Evolutionary conservation across 2,888 invertebrate genomes (phyloP).

Genomic region (Aleiodes alternator): DNA sequence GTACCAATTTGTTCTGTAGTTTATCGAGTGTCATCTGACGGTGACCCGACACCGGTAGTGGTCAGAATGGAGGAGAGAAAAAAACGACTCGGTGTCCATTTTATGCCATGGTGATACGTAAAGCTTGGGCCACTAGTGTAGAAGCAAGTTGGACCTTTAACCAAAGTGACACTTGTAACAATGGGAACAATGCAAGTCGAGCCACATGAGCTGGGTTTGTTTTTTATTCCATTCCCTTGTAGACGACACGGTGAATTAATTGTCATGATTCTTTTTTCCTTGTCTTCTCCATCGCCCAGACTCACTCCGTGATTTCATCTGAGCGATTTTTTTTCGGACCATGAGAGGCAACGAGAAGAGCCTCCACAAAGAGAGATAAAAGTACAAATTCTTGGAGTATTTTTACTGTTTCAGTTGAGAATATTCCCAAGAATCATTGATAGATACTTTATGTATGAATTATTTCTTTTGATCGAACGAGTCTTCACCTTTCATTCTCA

Average conservation of each 20-base stretch:
- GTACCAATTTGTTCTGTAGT: conserved; percentile 74
- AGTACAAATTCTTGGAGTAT: neutral
- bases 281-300: neutral
- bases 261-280: conserved; percentile 71
- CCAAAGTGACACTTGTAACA: conserved; percentile 73
- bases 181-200: conserved; percentile 71
- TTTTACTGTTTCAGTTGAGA: neutral
- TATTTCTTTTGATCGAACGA: conserved; percentile 28
- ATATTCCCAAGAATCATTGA: conserved; percentile 13
- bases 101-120: conserved; percentile 1
- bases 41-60: conserved; percentile 72
- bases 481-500: neutral
- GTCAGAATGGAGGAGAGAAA: conserved; percentile 14
- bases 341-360: neutral
- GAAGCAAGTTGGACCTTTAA: conserved; percentile 53
- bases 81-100: conserved; percentile 23
- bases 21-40: conserved; percentile 74
- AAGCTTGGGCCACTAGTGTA: conserved; percentile 1
- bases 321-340: conserved; percentile 70
- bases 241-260: conserved; percentile 70
- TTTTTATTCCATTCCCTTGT: conserved; percentile 72
- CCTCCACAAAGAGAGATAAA: too few species aligned
- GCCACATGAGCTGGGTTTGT: conserved; percentile 54
- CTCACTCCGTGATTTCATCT: conserved; percentile 70
- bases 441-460: conserved; percentile 3